Evolutionary conservation across 2,797 vertebrate genomes (phyloP), one percentile per base, ranked within the genome.

Genomic region (Spinus pinus): DNA sequence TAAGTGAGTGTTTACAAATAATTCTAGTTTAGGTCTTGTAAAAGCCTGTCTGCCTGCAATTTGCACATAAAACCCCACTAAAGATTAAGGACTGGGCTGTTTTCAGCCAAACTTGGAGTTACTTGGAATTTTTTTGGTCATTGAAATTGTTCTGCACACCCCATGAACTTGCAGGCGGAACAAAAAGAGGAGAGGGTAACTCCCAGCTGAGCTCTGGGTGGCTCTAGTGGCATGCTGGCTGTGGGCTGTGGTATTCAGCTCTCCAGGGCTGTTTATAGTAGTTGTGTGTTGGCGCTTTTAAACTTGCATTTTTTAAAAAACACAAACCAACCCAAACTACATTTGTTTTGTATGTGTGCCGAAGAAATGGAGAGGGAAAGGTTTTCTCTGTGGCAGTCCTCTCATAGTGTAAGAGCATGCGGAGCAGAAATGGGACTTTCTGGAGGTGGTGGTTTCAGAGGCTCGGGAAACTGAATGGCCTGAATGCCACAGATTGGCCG

Each of bases 41-140:
- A 58, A 27, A 47, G 44, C 86, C 47, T 75, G 41, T 35, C 41
- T 69, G 57, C 8, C 66, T 69, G 44, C 20, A 56, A 84, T 92
- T 90, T 81, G 54, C 35, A 35, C 37, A 56, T 70, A 86, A 94
- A 79, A 56, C n/a, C 25, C 10, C 21, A n/a, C n/a, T 39, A 6
- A 65, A 66, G 39, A 84, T 75, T 51, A 81, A 81, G 41, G 54
- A 42, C 41, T 85, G 16, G 27, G 21, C 20, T 62, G 11, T 85
- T 93, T 79, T 86, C 47, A 74, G 37, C 24, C 53, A 71, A 80
- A 87, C 70, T 28, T 88, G 58, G 35, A 88, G 66, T 44, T 84
- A 49, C 47, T 83, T 84, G 51, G 58, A 86, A 81, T 93, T 56
- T 69, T 95, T 92, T 79, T 84, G 35, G 54, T 86, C 62, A 37